Base-by-base conservation (phyloP, 2,113 vertebrate genomes). In the Thryonomys swinderianus region DNA sequence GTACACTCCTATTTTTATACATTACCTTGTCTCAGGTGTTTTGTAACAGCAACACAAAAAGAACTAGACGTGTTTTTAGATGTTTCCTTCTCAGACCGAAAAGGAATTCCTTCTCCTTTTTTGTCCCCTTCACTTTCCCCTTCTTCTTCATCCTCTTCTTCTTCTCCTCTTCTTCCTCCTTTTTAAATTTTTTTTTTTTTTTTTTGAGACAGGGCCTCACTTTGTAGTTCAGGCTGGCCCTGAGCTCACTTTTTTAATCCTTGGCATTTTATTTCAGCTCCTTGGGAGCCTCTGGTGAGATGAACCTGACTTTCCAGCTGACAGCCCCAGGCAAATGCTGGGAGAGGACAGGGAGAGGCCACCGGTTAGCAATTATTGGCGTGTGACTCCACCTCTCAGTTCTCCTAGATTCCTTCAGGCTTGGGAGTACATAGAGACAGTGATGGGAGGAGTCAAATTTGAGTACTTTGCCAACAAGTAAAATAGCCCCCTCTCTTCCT, bases 371-470 rank as follows among this genome's bases (percentile, higher is more conserved):
- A n/a, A 88, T 88, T 88, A 88, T n/a, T 62, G 45, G 34, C 13
- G 3, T 20, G 62, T 55, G 71, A 85, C 48, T 95, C 69, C 76
- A 23, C 51, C 61, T 88, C n/a, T 62, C 2, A 34, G 34, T 51
- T 89, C 34, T 88, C 85, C n/a, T 76, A 48, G 57, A 23, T 53
- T 91, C 74, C 83, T 86, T 4, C 0, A 37, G 93, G 84, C 48
- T 88, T 83, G 67, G 91, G 89, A 94, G 88, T 23, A 53, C 73
- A 69, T 55, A 34, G 48, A 40, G 53, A 57, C 81, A 81, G 88
- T 8, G 40, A 57, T 59, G 66, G 78, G 82, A 95, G 71, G 85
- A 57, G 53, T 42, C 69, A 59, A 7, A 37, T 79, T 3, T 0
- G 4, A 9, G 55, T 48, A 20, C 53, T 96, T 79, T 88, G 91